Percentiles rank a stretch among this genome's conserved stretches.
phyloP scores from a whole-genome alignment of 2,113 vertebrate species.

The Vanacampus margaritifer region DNA sequence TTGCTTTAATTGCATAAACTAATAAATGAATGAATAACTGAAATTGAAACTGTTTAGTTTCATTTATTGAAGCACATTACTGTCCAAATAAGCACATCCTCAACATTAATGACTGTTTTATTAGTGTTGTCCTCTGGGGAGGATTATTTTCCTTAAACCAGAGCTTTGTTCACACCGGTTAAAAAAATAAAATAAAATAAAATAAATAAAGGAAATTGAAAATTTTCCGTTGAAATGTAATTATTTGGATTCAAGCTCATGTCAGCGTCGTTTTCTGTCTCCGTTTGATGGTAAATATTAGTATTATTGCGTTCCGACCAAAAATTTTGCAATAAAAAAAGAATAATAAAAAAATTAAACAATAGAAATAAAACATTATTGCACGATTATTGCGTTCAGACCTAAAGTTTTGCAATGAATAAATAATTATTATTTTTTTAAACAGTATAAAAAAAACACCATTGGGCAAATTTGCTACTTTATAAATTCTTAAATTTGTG shows the following conservation, averaged over 20 bases:
- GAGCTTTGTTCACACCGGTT: neutral
- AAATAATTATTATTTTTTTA: too few relatives aligned
- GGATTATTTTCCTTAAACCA: neutral
- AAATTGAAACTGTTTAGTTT: neutral
- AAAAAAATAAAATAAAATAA: neutral
- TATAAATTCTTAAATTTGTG: too few relatives aligned
- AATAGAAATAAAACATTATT: too few relatives aligned
- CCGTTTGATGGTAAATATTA: too few relatives aligned
- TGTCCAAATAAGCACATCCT: neutral
- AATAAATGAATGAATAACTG: neutral
- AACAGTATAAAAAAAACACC: too few relatives aligned
- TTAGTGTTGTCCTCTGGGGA: neutral
- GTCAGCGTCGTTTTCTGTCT: too few relatives aligned
- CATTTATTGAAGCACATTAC: neutral
- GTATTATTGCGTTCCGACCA: too few relatives aligned
- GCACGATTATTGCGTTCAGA: too few relatives aligned
- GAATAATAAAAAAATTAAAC: too few relatives aligned
- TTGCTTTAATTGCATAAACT: neutral
- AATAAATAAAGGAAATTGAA: neutral
- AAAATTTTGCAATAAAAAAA: too few relatives aligned
- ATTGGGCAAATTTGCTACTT: too few relatives aligned
- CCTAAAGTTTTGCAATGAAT: too few relatives aligned
- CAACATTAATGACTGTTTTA: constrained; percentile 9
- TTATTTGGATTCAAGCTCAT: neutral
- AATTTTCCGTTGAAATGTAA: neutral